These are phyloP conservation scores for Drosophila mojavensis DNA, from an alignment of 1,140 invertebrate species.

Conservation along the genomic window DNA sequence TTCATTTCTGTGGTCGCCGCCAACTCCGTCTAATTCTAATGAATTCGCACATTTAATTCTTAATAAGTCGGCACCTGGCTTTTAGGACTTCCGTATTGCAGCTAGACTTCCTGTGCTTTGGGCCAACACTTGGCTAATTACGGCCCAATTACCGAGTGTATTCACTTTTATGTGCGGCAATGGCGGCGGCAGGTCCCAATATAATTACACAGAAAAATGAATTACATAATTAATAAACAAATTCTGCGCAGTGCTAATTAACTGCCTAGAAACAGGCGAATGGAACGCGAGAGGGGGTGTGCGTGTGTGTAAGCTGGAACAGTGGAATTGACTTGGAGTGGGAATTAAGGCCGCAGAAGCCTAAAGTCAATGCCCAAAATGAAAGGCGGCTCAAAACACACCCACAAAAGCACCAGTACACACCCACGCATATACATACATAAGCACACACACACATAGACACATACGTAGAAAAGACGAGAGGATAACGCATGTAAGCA, in stretches of 20 bases:
- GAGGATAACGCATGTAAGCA: slow-evolving; percentile 54
- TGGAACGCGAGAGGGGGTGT: neutral
- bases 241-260: slow-evolving; percentile 57
- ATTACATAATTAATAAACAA: slow-evolving; percentile 61
- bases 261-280: slow-evolving; percentile 22
- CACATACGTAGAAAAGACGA: slow-evolving; percentile 10
- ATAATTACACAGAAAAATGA: slow-evolving; percentile 58
- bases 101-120: slow-evolving; percentile 10
- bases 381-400: slow-evolving; percentile 45
- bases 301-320: neutral
- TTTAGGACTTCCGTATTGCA: slow-evolving; percentile 2
- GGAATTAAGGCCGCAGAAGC: slow-evolving; percentile 43
- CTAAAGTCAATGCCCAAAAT: slow-evolving; percentile 48
- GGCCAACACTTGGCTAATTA: slow-evolving; percentile 49
- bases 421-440: slow-evolving; percentile 8
- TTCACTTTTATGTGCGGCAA: slow-evolving; percentile 38
- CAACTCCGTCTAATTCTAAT: neutral
- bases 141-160: slow-evolving; percentile 44
- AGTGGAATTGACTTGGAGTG: slow-evolving; percentile 18
- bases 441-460: neutral
- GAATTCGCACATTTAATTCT: slow-evolving; percentile 35
- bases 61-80: slow-evolving; percentile 35
- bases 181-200: slow-evolving; percentile 45
- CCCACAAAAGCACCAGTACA: slow-evolving; percentile 22
- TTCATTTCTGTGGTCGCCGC: neutral